These are phyloP conservation scores for Castor canadensis DNA, from an alignment of 2,113 vertebrate species.

Conservation along the genomic window DNA sequence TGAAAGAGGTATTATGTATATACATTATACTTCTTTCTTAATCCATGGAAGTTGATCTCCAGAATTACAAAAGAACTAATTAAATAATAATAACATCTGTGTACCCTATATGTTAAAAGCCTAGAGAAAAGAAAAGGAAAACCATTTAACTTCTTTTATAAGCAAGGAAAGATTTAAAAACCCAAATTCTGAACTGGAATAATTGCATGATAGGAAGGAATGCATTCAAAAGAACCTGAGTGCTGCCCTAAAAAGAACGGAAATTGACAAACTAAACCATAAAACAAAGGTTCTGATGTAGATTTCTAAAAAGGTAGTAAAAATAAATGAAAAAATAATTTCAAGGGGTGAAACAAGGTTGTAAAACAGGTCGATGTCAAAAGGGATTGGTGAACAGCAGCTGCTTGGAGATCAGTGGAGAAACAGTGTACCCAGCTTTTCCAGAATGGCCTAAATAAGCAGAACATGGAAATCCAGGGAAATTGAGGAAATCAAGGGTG, in stretches of 20 bases:
- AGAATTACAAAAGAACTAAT: not conserved
- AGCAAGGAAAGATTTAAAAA: not conserved
- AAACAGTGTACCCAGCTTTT: not conserved
- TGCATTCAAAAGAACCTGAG: not conserved
- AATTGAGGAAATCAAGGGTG: too few relatives aligned
- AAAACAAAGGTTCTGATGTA: not conserved
- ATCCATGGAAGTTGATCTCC: not conserved
- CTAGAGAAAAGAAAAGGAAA: not conserved
- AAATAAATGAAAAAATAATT: constrained; percentile 31
- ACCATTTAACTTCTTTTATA: not conserved
- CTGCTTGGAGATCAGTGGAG: not conserved
- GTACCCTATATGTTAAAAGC: not conserved
- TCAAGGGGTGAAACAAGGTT: not conserved
- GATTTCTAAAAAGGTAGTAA: not conserved
- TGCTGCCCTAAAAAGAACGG: not conserved
- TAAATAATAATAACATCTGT: not conserved
- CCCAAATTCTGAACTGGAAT: not conserved
- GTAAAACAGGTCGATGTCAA: not conserved
- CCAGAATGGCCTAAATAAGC: not conserved
- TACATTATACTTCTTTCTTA: not conserved
- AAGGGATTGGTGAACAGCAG: not conserved
- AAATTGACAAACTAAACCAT: not conserved
- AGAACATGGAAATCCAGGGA: constrained; percentile 40
- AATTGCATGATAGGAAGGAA: not conserved
- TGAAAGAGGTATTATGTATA: not conserved